Evolutionary conservation across 2,113 vertebrate genomes (phyloP), one percentile per base, ranked within the genome.

Genomic region (Steatornis caripensis): DNA sequence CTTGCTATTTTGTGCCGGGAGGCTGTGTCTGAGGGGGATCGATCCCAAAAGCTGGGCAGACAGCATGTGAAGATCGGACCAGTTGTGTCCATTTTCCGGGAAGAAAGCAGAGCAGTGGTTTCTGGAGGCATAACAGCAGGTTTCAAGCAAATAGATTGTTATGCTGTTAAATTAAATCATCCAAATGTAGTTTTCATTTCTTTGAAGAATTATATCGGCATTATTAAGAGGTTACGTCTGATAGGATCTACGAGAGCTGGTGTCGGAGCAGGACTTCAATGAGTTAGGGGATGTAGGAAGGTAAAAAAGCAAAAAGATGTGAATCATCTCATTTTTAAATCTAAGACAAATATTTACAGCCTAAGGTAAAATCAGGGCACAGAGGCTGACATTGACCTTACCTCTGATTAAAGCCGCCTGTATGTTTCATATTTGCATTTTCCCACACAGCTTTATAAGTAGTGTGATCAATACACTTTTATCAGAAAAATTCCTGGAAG

Each of bases 11-110:
- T 61, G 39, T 72, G 30, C 26, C 1, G 7, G 37, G 19, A 15
- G 12, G 23, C 27, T 34, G 11, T 0, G 0, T 29, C 29, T n/a
- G 32, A 18, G 4, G 61, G 20, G 7, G 2, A 6, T 7, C 3
- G 2, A 37, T 68, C 48, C 49, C 68, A 34, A 64, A 69, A 80
- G 9, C 39, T 20, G 24, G 54, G 29, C 23, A 70, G 18, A 45
- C 17, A 3, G 57, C 29, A 8, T 5, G 37, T 53, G 43, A 23
- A 32, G 41, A 37, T 37, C 19, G 29, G 15, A 36, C n/a, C 8
- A 11, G 12, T 57, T 66, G 29, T 12, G 12, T 55, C 37, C 12
- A 1, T 54, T 18, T 54, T 81, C 14, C 10, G 23, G 23, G 54
- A 34, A 66, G 9, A 43, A 16, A 0, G 0, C 9, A 15, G 9